Base-by-base conservation (phyloP, 2,888 invertebrate species). In the Chydorus sphaericus region DNA sequence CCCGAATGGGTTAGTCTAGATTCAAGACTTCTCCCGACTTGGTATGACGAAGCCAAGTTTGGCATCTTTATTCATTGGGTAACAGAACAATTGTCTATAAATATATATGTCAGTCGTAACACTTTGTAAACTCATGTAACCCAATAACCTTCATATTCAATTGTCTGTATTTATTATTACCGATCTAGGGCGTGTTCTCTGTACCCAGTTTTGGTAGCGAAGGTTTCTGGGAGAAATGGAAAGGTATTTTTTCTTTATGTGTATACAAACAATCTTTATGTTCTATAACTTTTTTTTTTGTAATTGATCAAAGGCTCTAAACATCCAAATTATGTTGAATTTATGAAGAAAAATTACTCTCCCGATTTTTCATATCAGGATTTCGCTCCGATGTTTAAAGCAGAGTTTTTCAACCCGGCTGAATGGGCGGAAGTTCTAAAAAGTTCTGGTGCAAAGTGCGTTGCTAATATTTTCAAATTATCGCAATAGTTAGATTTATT, bases 61-160 rank as follows among this genome's bases (percentile, higher is more conserved):
- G 93, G 93, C 3, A 90, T 94, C 63, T 93, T 94, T 66, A 72
- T 94, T 39, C 93, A 93, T 66, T 93, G 91, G 89, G n/a, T n/a
- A n/a, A n/a, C n/a, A n/a, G n/a, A n/a, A n/a, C n/a, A n/a, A n/a
- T n/a, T n/a, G n/a, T n/a, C n/a, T n/a, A n/a, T n/a, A n/a, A n/a
- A n/a, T n/a, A n/a, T n/a, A n/a, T n/a, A n/a, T n/a, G n/a, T n/a
- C n/a, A n/a, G n/a, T n/a, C n/a, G n/a, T n/a, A n/a, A n/a, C n/a
- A n/a, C n/a, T n/a, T n/a, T n/a, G n/a, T n/a, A n/a, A n/a, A n/a
- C n/a, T n/a, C n/a, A n/a, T n/a, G n/a, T n/a, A n/a, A n/a, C n/a
- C n/a, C n/a, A n/a, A n/a, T n/a, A n/a, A n/a, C n/a, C n/a, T n/a
- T n/a, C n/a, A n/a, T n/a, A n/a, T n/a, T n/a, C n/a, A n/a, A n/a